Percentiles rank a stretch among this genome's conserved stretches.
These are phyloP conservation scores for Telmatochromis sp. DNA, from an alignment of 2,113 vertebrate species.

Conservation along the genomic window DNA sequence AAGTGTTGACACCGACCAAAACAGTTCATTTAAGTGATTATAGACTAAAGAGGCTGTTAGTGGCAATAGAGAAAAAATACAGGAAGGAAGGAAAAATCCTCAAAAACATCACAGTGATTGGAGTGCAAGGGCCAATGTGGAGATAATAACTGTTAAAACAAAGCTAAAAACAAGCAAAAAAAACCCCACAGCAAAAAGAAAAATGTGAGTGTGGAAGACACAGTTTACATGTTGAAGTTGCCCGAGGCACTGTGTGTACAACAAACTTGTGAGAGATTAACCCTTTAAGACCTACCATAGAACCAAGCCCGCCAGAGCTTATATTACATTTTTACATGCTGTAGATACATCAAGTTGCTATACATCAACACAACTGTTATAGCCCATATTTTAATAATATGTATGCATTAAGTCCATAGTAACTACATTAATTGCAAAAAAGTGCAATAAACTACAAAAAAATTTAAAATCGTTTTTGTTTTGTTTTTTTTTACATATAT, in stretches of 20 bases:
- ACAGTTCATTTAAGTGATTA: background rate
- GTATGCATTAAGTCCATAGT: background rate
- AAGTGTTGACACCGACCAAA: background rate
- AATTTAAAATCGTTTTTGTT: accelerated
- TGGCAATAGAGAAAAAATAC: background rate
- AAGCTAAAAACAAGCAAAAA: background rate
- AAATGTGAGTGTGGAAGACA: background rate
- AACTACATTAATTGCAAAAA: too few relatives aligned
- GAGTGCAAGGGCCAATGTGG: background rate
- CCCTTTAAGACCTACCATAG: background rate
- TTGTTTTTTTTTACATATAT: too few relatives aligned
- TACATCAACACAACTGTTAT: background rate
- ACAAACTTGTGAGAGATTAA: background rate
- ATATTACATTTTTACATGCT: background rate
- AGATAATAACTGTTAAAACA: background rate
- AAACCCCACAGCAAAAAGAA: accelerated
- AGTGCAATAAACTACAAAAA: background rate
- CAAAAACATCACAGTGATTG: background rate
- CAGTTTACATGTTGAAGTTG: background rate
- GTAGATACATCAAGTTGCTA: background rate
- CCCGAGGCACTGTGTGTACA: background rate
- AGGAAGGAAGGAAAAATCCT: background rate
- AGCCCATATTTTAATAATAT: background rate
- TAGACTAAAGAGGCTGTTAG: background rate
- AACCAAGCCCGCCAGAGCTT: background rate